Percentiles rank a stretch among this genome's conserved stretches.
phyloP scores from a whole-genome alignment of 1,140 invertebrate species.

The Zophobas atratus region DNA sequence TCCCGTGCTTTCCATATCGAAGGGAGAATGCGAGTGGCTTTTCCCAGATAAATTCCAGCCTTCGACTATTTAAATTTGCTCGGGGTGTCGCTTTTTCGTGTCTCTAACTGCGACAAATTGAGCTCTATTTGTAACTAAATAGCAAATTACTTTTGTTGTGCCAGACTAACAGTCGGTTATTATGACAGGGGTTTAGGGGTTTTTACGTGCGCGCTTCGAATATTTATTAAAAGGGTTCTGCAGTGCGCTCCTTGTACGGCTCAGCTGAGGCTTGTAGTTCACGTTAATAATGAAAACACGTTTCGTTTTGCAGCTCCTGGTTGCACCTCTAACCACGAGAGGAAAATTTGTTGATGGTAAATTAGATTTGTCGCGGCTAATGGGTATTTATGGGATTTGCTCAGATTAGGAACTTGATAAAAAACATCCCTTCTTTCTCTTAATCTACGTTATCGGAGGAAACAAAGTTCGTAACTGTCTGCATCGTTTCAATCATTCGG shows the following conservation, averaged over 20 bases:
- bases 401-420: slow-evolving; percentile 32
- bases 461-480: slow-evolving; percentile 6
- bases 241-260: slow-evolving; percentile 16
- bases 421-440: slow-evolving; percentile 20
- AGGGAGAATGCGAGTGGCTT: slow-evolving; percentile 8
- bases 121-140: background rate
- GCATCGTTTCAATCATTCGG: background rate
- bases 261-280: background rate
- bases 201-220: slow-evolving; percentile 18
- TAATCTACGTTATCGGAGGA: slow-evolving; percentile 15
- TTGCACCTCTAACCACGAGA: slow-evolving; percentile 21
- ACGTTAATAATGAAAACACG: slow-evolving; percentile 37
- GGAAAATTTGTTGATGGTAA: slow-evolving; percentile 35
- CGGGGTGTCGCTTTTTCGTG: background rate
- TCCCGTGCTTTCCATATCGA: slow-evolving; percentile 9
- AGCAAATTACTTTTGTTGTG: slow-evolving; percentile 9
- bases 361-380: slow-evolving; percentile 37
- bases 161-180: slow-evolving; percentile 12
- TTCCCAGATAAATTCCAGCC: slow-evolving; percentile 7
- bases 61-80: slow-evolving; percentile 23
- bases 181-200: slow-evolving; percentile 14
- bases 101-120: slow-evolving; percentile 7
- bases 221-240: slow-evolving; percentile 36
- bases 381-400: slow-evolving; percentile 37
- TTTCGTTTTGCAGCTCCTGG: slow-evolving; percentile 10